A percentile compares a stretch with the other conserved stretches of the same genome.
These are phyloP conservation scores for Amblyjoppa fuscipennis DNA, from an alignment of 2,888 invertebrate genomes.

Conservation along the genomic window DNA sequence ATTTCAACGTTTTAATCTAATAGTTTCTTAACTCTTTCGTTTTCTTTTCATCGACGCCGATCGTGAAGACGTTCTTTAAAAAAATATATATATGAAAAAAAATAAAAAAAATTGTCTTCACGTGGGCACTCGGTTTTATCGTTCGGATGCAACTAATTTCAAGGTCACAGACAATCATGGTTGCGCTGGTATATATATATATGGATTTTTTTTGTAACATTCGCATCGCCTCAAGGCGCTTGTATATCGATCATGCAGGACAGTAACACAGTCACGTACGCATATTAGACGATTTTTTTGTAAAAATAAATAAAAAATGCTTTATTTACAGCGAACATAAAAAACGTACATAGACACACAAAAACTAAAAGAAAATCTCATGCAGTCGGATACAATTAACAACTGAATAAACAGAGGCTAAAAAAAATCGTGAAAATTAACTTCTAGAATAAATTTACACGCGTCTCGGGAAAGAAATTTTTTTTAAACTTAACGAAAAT, in stretches of 20 bases:
- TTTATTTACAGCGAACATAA: constrained; percentile 69
- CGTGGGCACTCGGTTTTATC: constrained; percentile 3
- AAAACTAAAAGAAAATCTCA: constrained; percentile 71
- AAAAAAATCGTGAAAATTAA: constrained; percentile 80
- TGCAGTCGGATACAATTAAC: constrained; percentile 55
- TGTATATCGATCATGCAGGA: constrained; percentile 65
- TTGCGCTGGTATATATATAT: neutral
- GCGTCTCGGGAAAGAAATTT: neutral
- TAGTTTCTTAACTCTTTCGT: constrained; percentile 31
- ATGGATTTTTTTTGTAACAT: neutral
- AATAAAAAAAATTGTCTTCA: constrained; percentile 23
- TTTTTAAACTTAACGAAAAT: neutral
- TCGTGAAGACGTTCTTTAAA: constrained; percentile 24
- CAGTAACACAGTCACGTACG: constrained; percentile 67
- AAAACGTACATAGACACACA: constrained; percentile 57
- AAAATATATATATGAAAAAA: constrained; percentile 31
- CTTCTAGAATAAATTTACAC: constrained; percentile 7
- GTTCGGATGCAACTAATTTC: neutral
- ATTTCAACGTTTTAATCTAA: constrained; percentile 65
- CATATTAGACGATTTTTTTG: constrained; percentile 39
- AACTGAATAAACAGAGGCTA: constrained; percentile 67
- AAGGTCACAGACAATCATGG: neutral
- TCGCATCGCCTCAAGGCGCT: neutral
- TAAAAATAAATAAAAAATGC: constrained; percentile 45
- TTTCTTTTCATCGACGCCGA: constrained; percentile 23